phyloP scores from a whole-genome alignment of 2,888 invertebrate species.

The Tetropium fuscum region DNA sequence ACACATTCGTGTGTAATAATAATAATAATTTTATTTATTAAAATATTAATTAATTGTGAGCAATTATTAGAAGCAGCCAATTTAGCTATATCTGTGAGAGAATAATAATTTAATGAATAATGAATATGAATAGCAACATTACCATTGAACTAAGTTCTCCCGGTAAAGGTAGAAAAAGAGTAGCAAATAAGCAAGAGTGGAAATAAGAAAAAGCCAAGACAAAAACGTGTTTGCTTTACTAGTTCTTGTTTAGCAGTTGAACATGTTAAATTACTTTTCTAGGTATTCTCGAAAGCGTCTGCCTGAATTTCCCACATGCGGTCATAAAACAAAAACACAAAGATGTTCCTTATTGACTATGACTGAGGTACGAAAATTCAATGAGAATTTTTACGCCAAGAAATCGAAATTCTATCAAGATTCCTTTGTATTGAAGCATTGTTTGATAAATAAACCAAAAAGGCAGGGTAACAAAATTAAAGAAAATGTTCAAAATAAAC shows the following conservation, averaged over 20 bases:
- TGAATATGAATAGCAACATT: no score
- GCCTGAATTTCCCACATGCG: slow-evolving; percentile 4
- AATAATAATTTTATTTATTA: no score
- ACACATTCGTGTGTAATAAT: no score
- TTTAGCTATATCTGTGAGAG: no score
- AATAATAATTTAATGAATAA: no score
- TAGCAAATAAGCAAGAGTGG: neutral
- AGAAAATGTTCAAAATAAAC: slow-evolving; percentile 4
- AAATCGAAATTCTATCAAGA: no score
- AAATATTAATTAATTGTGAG: no score
- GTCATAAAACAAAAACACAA: slow-evolving; percentile 6
- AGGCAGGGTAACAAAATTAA: slow-evolving; percentile 4
- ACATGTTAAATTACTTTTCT: neutral
- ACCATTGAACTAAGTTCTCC: neutral
- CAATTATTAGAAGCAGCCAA: no score
- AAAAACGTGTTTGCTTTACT: neutral
- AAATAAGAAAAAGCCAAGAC: neutral
- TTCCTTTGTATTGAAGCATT: neutral
- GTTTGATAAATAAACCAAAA: slow-evolving; percentile 3
- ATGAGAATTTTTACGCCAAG: neutral
- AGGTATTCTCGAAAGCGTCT: neutral
- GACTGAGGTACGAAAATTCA: slow-evolving; percentile 6
- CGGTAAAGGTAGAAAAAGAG: neutral
- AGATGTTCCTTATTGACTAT: slow-evolving; percentile 7
- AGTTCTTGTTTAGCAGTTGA: neutral